These are phyloP conservation scores for Erethizon dorsatum DNA, from an alignment of 2,797 vertebrate species.

Conservation along the genomic window DNA sequence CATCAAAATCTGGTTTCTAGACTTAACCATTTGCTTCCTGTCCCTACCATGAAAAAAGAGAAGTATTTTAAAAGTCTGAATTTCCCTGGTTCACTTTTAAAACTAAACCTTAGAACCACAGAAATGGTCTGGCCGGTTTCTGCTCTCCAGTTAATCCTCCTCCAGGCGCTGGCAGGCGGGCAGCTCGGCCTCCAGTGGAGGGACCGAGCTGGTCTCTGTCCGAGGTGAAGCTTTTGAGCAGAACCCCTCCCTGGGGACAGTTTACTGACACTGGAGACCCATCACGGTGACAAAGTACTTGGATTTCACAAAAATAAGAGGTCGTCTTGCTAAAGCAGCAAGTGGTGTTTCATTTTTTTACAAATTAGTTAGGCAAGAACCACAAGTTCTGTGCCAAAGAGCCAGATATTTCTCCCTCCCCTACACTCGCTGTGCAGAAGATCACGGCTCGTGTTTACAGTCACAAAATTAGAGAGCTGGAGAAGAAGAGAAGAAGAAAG, in stretches of 20 bases:
- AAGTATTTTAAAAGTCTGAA: conserved; percentile 30
- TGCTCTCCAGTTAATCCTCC: neutral
- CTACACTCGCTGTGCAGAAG: conserved; percentile 2
- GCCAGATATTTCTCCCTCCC: conserved; percentile 33
- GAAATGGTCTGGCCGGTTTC: neutral
- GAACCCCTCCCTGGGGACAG: conserved; percentile 30
- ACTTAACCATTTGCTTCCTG: neutral
- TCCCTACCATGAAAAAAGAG: conserved; percentile 13
- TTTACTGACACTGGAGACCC: conserved; percentile 61
- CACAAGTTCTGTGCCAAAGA: conserved; percentile 68
- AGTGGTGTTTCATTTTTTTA: conserved; percentile 45
- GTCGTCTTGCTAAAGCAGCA: conserved; percentile 55
- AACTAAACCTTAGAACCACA: conserved; percentile 25
- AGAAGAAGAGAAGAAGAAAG: conserved; percentile 71
- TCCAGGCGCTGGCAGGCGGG: neutral
- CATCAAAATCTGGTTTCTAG: neutral
- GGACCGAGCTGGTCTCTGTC: neutral
- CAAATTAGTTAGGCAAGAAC: conserved; percentile 70
- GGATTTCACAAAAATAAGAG: conserved; percentile 80
- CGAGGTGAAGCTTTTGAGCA: neutral
- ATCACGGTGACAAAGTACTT: conserved; percentile 65
- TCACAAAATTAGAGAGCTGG: conserved; percentile 69
- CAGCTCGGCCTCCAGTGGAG: neutral
- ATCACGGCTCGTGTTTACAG: conserved; percentile 62
- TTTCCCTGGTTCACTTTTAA: neutral